Percentiles rank a stretch among this genome's conserved stretches.
Conservation (phyloP, 2,113 vertebrate genomes). For the Naja naja region DNA sequence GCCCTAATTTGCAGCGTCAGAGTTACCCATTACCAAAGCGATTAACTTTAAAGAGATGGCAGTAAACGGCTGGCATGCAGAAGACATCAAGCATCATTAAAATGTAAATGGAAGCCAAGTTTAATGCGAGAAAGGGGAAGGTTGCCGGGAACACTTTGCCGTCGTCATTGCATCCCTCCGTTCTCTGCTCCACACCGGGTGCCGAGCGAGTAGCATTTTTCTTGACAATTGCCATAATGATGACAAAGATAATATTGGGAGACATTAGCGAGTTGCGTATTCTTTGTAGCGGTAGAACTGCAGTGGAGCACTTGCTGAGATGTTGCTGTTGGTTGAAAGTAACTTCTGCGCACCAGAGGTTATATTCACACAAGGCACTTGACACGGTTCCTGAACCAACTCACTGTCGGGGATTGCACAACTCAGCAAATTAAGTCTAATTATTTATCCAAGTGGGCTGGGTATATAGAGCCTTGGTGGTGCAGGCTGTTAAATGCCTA, state of each 20-base stretch:
- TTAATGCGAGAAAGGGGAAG: slow-evolving; percentile 73
- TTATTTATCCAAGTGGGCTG: neutral
- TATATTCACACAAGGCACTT: neutral
- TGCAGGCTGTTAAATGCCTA: too few species aligned
- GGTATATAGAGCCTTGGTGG: too few species aligned
- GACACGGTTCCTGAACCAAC: neutral
- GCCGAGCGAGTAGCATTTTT: slow-evolving; percentile 24
- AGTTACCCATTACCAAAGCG: slow-evolving; percentile 73
- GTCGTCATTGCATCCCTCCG: neutral
- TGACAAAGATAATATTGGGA: slow-evolving; percentile 36
- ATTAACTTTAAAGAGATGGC: slow-evolving; percentile 80
- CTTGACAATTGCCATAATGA: slow-evolving; percentile 12
- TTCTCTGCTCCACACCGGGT: neutral
- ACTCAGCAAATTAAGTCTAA: neutral
- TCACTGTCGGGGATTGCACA: neutral
- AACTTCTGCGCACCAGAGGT: neutral
- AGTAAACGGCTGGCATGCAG: slow-evolving; percentile 73
- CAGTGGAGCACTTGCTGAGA: neutral
- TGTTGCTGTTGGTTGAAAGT: slow-evolving; percentile 7
- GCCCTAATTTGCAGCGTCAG: slow-evolving; percentile 71
- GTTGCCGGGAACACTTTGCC: slow-evolving; percentile 53
- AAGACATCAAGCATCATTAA: slow-evolving; percentile 77
- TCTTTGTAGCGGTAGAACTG: slow-evolving; percentile 28
- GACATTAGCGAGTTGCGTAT: slow-evolving; percentile 32
- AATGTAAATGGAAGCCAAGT: slow-evolving; percentile 75